Base-by-base conservation (phyloP, 92 coral and sea anemone species). In the Porites divaricata region DNA sequence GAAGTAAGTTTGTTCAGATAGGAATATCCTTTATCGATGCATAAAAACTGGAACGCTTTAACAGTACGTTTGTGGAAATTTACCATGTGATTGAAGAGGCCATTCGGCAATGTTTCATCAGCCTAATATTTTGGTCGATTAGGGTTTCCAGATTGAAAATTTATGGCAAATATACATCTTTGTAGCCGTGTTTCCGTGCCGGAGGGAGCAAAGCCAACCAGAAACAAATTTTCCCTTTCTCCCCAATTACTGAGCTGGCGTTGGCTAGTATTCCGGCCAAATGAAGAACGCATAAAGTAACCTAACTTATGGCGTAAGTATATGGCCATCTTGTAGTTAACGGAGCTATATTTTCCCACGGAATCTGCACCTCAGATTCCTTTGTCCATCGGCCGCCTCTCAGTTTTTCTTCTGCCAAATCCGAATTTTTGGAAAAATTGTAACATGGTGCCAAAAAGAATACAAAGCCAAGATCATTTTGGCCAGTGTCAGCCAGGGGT, bases 191-290 rank as follows among this genome's bases (percentile, higher is more conserved):
- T 28, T 28, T 28, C 35, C 35, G 3, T 28, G 26, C 75, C 84
- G 15, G 87, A 83, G 62, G 87, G 87, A 57, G 54, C 88, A 4
- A 84, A 48, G 76, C 70, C 87, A 15, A 91, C 28, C 45, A 91
- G 8, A 63, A 91, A 88, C 48, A 91, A 25, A 64, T 91, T 91
- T 41, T 67, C 89, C 25, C 71, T 83, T 67, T 91, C 92, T 72
- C 70, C 10, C 85, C 92, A 72, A 85, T 63, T 16, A 89, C 53
- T 41, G 90, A 75, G 48, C 92, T 67, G 8, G 77, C 66, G 24
- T 61, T 70, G 9, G 92, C 58, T 51, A 85, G 49, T 20, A 78
- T 78, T 73, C 86, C 80, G 58, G 81, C 83, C 67, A 89, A 75
- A 52, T 79, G 89, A 21, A 89, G 81, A 51, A 71, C 86, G 75